Conservation (phyloP, 2,888 invertebrate genomes). For the Diaphora mendica region DNA sequence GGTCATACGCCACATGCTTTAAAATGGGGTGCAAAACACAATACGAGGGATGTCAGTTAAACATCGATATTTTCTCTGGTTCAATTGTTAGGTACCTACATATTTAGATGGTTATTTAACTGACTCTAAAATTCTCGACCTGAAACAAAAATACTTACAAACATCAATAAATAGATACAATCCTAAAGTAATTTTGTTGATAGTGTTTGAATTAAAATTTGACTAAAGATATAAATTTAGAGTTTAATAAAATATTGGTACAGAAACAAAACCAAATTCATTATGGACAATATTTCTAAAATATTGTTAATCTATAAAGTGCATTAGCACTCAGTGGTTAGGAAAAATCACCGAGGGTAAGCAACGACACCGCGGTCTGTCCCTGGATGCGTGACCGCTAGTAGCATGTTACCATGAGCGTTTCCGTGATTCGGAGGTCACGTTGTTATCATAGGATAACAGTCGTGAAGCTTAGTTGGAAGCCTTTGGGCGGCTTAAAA, state of each 20-base stretch:
- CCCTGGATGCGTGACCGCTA: too few species aligned
- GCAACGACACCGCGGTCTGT: too few species aligned
- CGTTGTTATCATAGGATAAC: too few species aligned
- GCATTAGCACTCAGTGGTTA: too few species aligned
- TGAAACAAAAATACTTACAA: background rate
- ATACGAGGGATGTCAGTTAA: conserved; percentile 18
- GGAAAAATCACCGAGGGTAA: too few species aligned
- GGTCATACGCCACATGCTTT: conserved; percentile 58
- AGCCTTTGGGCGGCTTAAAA: too few species aligned
- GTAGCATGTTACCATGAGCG: too few species aligned
- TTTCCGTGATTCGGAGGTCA: too few species aligned
- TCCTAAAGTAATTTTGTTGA: background rate
- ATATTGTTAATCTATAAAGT: too few species aligned
- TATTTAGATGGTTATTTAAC: background rate
- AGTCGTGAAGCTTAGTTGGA: too few species aligned
- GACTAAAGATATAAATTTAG: background rate
- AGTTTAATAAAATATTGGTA: background rate
- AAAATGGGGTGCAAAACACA: conserved; percentile 46
- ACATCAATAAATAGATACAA: background rate
- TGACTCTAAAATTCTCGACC: background rate
- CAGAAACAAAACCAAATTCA: background rate
- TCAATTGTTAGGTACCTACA: background rate
- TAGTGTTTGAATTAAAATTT: background rate
- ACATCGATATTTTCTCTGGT: conserved; percentile 20
- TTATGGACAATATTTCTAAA: too few species aligned